These are phyloP conservation scores for Archilochus colubris DNA, from an alignment of 2,113 vertebrate genomes.

Conservation along the genomic window DNA sequence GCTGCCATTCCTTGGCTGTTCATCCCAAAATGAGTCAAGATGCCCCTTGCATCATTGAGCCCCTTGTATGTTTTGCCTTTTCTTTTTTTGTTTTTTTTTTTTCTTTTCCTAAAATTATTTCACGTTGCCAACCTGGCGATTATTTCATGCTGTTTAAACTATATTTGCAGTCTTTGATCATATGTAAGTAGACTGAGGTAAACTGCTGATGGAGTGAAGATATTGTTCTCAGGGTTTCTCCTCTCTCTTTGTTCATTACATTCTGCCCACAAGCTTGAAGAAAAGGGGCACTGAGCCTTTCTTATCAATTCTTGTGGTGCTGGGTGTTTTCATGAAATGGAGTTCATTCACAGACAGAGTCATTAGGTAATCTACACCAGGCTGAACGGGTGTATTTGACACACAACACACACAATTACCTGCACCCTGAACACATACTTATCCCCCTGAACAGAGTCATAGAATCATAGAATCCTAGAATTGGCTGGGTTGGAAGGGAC, in stretches of 20 bases:
- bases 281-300: conserved; percentile 69
- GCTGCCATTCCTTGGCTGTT: conserved; percentile 65
- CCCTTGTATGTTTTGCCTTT: conserved; percentile 64
- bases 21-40: conserved; percentile 76
- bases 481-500: too few relatives aligned
- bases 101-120: conserved; percentile 62
- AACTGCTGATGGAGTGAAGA: conserved; percentile 76
- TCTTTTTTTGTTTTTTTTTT: background rate
- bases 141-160: conserved; percentile 83
- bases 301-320: conserved; percentile 68
- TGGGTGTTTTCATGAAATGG: conserved; percentile 38
- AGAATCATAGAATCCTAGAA: too few relatives aligned
- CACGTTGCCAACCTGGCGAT: conserved; percentile 72
- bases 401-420: background rate
- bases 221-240: conserved; percentile 71
- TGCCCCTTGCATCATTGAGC: background rate
- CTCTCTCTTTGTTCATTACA: conserved; percentile 57
- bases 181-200: conserved; percentile 74
- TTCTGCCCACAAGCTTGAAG: conserved; percentile 41
- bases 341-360: conserved; percentile 47
- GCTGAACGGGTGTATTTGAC: background rate
- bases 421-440: background rate
- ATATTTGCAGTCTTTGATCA: conserved; percentile 80
- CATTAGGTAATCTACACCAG: conserved; percentile 23
- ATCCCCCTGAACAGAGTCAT: background rate